phyloP scores from a whole-genome alignment of 2,888 invertebrate species.

The Matsumyia berberina region DNA sequence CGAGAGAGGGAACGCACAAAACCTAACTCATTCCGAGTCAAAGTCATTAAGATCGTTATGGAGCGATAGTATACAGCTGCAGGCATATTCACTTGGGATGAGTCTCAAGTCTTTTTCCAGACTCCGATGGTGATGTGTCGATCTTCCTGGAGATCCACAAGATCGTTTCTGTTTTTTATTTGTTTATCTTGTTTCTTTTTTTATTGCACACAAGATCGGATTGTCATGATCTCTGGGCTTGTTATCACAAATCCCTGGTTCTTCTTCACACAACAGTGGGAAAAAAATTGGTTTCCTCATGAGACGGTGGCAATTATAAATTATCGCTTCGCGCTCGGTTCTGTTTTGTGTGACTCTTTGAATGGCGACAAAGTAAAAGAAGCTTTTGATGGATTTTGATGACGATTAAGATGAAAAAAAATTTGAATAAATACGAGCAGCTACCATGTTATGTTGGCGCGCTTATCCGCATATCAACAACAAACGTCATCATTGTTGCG shows the following conservation, averaged over 20 bases:
- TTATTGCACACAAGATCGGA: slow-evolving; percentile 71
- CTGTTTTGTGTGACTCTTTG: slow-evolving; percentile 20
- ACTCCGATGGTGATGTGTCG: slow-evolving; percentile 44
- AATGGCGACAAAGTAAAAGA: slow-evolving; percentile 22
- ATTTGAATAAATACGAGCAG: slow-evolving; percentile 58
- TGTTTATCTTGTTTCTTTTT: slow-evolving; percentile 63
- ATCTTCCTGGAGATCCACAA: slow-evolving; percentile 65
- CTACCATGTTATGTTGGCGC: slow-evolving; percentile 45
- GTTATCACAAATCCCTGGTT: slow-evolving; percentile 59
- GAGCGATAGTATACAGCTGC: slow-evolving; percentile 75
- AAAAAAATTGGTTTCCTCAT: slow-evolving; percentile 70
- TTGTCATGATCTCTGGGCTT: slow-evolving; percentile 65
- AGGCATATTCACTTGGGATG: slow-evolving; percentile 58
- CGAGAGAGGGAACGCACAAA: slow-evolving; percentile 31
- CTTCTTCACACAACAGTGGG: slow-evolving; percentile 65
- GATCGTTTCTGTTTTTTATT: slow-evolving; percentile 42
- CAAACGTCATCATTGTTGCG: slow-evolving; percentile 47
- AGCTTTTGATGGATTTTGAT: slow-evolving; percentile 59
- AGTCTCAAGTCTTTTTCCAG: slow-evolving; percentile 33
- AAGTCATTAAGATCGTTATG: slow-evolving; percentile 76
- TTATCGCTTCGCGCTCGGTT: slow-evolving; percentile 35
- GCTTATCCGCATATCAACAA: slow-evolving; percentile 50
- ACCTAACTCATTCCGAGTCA: slow-evolving; percentile 70
- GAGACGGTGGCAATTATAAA: slow-evolving; percentile 74
- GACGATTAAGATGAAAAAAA: slow-evolving; percentile 55